phyloP scores from a whole-genome alignment of 2,888 invertebrate species.

The Endotricha flammealis region DNA sequence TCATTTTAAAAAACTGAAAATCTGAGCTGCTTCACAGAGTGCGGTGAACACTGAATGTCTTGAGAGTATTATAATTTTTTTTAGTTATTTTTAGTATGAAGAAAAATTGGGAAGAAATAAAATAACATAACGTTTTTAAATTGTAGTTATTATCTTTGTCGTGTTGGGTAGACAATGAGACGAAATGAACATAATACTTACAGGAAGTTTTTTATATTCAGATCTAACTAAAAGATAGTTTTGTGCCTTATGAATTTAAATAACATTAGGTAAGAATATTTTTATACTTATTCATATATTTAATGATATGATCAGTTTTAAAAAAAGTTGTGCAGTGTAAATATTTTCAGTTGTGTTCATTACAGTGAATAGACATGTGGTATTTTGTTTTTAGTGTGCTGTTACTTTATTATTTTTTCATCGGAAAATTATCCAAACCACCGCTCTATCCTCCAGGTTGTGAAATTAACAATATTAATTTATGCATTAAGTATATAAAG shows the following conservation, averaged over 20 bases:
- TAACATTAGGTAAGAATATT: not conserved
- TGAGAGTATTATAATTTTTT: no score
- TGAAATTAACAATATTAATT: slow-evolving; percentile 16
- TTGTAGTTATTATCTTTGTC: no score
- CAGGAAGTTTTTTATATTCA: not conserved
- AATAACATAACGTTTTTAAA: no score
- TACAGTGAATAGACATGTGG: slow-evolving; percentile 28
- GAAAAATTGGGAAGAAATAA: no score
- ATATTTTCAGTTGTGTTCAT: slow-evolving; percentile 9
- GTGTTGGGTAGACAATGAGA: not conserved
- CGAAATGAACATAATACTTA: not conserved
- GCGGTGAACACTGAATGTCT: no score
- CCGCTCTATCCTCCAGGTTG: slow-evolving; percentile 38
- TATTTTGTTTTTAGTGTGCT: slow-evolving; percentile 22
- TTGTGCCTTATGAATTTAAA: not conserved
- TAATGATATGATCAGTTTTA: slow-evolving; percentile 1
- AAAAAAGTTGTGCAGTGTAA: not conserved
- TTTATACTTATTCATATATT: not conserved
- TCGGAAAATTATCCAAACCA: slow-evolving; percentile 20
- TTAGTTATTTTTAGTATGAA: no score
- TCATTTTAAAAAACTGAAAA: no score
- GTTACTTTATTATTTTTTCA: slow-evolving; percentile 22
- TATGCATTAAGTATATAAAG: slow-evolving; percentile 15
- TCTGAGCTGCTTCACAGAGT: no score
- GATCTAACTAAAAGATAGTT: not conserved